A percentile compares a stretch with the other conserved stretches of the same genome.
These are phyloP conservation scores for Agelas oroides DNA, from an alignment of 37 sponge, comb jelly and placozoan genomes.

Conservation along the genomic window DNA sequence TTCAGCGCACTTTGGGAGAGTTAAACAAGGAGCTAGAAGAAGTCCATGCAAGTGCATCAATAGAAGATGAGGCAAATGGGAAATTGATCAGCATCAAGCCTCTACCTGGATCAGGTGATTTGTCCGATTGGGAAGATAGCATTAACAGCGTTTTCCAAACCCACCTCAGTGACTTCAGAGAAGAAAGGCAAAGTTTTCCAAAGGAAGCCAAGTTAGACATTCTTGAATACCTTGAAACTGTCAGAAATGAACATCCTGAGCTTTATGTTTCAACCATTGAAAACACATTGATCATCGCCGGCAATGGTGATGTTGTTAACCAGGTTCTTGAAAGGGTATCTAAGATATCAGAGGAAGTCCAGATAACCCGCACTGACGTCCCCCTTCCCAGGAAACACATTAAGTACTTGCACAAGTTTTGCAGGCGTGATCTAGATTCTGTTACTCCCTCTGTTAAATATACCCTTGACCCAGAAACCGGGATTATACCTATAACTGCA, in stretches of 20 bases:
- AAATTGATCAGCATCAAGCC: neutral
- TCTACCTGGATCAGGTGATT: neutral
- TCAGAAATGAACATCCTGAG: neutral
- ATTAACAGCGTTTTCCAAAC: neutral
- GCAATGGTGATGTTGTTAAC: neutral
- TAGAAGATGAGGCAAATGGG: neutral
- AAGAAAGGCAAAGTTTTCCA: neutral
- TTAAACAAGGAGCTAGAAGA: neutral
- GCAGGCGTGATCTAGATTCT: neutral
- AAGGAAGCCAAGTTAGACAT: neutral
- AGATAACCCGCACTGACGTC: neutral
- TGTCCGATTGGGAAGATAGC: neutral
- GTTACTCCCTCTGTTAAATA: neutral
- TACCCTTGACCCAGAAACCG: neutral
- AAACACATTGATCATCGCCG: neutral
- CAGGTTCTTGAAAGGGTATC: neutral
- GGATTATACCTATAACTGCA: neutral
- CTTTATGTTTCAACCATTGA: neutral
- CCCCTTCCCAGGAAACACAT: slow-evolving; percentile 4
- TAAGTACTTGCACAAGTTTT: slow-evolving; percentile 22
- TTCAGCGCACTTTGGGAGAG: neutral
- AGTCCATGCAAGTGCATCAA: neutral
- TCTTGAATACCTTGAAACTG: slow-evolving; percentile 1
- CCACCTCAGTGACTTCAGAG: neutral
- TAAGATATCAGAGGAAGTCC: neutral